Evolutionary conservation across 2,113 vertebrate species (phyloP).

Genomic region (Calonectris borealis): DNA sequence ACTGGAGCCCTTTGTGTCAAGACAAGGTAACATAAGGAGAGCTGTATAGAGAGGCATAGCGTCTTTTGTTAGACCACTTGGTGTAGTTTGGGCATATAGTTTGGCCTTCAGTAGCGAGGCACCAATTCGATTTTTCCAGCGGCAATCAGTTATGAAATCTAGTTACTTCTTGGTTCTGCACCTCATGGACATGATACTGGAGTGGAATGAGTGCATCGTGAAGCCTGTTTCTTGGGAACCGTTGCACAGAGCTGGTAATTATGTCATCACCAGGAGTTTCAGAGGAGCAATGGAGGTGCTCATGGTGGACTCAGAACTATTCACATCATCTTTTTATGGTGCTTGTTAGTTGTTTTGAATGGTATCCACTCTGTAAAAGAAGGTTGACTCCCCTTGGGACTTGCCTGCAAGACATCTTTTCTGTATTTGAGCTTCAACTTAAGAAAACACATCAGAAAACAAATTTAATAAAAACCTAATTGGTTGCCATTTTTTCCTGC

Average conservation of each 20-base stretch:
- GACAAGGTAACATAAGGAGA: neutral
- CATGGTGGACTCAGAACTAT: neutral
- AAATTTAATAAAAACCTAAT: neutral
- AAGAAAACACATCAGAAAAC: neutral
- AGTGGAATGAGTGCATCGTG: neutral
- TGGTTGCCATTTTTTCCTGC: neutral
- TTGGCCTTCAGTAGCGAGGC: neutral
- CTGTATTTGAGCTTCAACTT: neutral
- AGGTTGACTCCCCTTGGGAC: neutral
- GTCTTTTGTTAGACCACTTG: neutral
- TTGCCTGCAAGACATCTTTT: neutral
- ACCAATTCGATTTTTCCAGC: neutral
- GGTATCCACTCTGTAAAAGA: neutral
- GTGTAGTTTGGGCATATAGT: neutral
- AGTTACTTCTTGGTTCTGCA: neutral
- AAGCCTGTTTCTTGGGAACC: neutral
- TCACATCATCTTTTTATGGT: neutral
- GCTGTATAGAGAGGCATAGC: neutral
- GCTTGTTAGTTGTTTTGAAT: neutral
- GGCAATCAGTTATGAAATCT: neutral
- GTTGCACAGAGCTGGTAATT: neutral
- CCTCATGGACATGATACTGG: neutral
- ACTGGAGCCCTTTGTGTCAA: accelerated
- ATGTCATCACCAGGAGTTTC: neutral
- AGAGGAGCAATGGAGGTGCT: neutral